Percentiles rank a stretch among this genome's conserved stretches.
phyloP scores from a whole-genome alignment of 2,888 invertebrate species.

The Lasioglossum malachurum region DNA sequence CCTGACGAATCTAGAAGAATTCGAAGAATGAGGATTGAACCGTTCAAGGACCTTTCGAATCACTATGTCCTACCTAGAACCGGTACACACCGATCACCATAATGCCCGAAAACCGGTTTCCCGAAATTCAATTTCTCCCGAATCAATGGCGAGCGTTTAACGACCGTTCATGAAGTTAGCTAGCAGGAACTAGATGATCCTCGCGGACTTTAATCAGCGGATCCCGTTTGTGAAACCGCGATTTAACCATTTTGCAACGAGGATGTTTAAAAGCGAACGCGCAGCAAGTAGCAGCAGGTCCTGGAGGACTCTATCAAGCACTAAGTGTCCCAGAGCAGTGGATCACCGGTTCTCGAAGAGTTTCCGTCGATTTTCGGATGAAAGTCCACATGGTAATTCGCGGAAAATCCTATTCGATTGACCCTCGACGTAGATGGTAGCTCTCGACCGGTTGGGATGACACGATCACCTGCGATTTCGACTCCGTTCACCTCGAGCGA shows the following conservation, averaged over 20 bases:
- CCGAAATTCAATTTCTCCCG: background rate
- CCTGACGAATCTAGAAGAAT: background rate
- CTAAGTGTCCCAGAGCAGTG: background rate
- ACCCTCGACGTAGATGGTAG: background rate
- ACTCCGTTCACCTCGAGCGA: constrained; percentile 8
- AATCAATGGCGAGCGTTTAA: background rate
- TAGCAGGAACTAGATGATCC: background rate
- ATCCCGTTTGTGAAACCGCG: background rate
- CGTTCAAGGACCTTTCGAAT: background rate
- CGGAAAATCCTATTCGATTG: background rate
- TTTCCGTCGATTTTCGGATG: background rate
- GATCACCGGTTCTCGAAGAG: background rate
- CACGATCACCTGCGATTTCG: constrained; percentile 31
- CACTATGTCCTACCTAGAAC: background rate
- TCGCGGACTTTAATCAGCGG: background rate
- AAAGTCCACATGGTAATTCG: background rate
- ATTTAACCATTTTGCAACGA: background rate
- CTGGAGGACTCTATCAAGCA: background rate
- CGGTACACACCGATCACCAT: background rate
- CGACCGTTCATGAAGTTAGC: background rate
- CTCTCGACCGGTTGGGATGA: background rate
- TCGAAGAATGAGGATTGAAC: background rate
- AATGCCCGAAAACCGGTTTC: background rate
- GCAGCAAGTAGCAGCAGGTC: background rate
- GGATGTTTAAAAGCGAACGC: background rate